phyloP scores from a whole-genome alignment of 2,888 invertebrate genomes.

The Craniophora ligustri region DNA sequence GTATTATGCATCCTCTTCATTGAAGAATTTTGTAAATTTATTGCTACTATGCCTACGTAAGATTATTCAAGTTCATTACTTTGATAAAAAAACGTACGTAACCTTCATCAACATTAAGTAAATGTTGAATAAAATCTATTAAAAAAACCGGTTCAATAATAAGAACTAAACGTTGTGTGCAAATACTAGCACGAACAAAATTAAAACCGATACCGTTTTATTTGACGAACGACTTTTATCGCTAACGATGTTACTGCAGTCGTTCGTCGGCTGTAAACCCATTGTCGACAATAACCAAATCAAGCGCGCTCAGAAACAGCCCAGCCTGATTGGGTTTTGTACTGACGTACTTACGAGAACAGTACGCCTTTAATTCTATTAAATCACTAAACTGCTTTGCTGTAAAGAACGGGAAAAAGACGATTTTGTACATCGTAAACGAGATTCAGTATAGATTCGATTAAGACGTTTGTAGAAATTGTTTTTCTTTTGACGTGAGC shows the following conservation, averaged over 20 bases:
- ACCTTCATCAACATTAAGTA: too few relatives aligned
- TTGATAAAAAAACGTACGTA: too few relatives aligned
- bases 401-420: constrained; percentile 51
- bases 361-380: constrained; percentile 56
- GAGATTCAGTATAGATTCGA: constrained; percentile 54
- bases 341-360: constrained; percentile 51
- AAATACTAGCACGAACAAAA: constrained; percentile 40
- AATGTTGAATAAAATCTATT: too few relatives aligned
- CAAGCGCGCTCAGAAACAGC: constrained; percentile 57
- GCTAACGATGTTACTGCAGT: constrained; percentile 68
- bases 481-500: constrained; percentile 47
- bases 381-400: constrained; percentile 53
- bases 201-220: constrained; percentile 63
- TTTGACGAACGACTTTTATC: constrained; percentile 68
- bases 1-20: too few relatives aligned
- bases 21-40: too few relatives aligned
- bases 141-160: too few relatives aligned
- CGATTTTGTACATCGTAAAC: constrained; percentile 52
- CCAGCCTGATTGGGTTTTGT: constrained; percentile 60
- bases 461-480: constrained; percentile 50
- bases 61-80: too few relatives aligned
- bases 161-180: constrained; percentile 16
- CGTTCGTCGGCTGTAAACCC: constrained; percentile 63
- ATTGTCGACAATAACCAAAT: constrained; percentile 67
- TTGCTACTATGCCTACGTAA: too few relatives aligned